Evolutionary conservation across 2,113 vertebrate species (phyloP).

Genomic region (Sebastes schlegelii): DNA sequence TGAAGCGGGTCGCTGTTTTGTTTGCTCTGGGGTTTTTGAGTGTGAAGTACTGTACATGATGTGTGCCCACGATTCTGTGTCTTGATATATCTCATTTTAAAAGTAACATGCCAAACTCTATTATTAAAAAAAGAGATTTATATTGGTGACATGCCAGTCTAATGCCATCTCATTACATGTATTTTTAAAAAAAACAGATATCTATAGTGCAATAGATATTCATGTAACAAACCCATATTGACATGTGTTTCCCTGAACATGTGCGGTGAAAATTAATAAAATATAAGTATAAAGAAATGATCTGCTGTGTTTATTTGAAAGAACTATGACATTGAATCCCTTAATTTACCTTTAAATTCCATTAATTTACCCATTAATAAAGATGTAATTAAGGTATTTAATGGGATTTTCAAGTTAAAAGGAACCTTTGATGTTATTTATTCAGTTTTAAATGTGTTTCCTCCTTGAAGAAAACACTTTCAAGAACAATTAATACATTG

Average conservation of each 20-base stretch:
- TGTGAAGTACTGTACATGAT: slow-evolving; percentile 75
- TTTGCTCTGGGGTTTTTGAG: slow-evolving; percentile 72
- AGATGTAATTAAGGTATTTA: background rate
- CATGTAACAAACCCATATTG: slow-evolving; percentile 79
- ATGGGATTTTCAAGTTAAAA: background rate
- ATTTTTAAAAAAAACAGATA: slow-evolving; percentile 79
- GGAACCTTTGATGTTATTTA: background rate
- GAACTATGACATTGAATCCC: background rate
- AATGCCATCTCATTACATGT: slow-evolving; percentile 74
- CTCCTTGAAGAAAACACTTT: background rate
- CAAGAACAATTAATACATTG: background rate
- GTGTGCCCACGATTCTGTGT: slow-evolving; percentile 72
- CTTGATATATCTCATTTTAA: slow-evolving; percentile 73
- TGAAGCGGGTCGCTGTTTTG: slow-evolving; percentile 52
- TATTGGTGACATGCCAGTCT: slow-evolving; percentile 71
- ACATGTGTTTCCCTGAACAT: slow-evolving; percentile 81
- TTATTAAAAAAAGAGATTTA: slow-evolving; percentile 67
- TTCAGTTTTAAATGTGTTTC: background rate
- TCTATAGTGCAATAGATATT: slow-evolving; percentile 80
- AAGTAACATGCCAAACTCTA: slow-evolving; percentile 72
- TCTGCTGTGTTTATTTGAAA: slow-evolving; percentile 38
- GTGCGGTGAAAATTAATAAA: slow-evolving; percentile 82
- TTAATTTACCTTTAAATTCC: background rate
- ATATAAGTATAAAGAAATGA: slow-evolving; percentile 62
- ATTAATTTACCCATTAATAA: background rate